Base-by-base conservation (phyloP, 2,113 vertebrate species). In the Polypterus bichir region DNA sequence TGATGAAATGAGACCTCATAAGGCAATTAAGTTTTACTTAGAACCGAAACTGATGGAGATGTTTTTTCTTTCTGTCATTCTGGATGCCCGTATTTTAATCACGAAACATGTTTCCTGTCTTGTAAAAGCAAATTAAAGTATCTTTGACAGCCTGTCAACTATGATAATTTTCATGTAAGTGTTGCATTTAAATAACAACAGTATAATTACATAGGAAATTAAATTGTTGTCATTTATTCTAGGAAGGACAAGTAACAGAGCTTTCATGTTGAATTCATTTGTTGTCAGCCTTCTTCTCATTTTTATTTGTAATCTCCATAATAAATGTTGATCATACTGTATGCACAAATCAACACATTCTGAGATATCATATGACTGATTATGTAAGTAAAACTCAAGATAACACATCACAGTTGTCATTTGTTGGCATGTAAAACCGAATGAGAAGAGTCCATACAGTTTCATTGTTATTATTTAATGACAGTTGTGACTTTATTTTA, bases 181-280 rank as follows among this genome's bases (percentile, higher is more conserved):
- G 82, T 65, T 77, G 83, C 79, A 87, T 91, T 91, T 94, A 92
- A 92, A 86, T 92, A 92, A 85, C 81, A 83, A 79, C 83, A 83
- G 74, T 86, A 82, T 88, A 86, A 92, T 92, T 87, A 89, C 81
- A 82, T 78, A 64, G 81, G 71, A 89, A 89, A 92, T 92, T 88
- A 90, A 90, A 86, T 82, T 87, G 85, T 85, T 84, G 86, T 88
- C 81, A 86, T 80, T 84, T 72, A 72, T 71, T 71, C 65, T 64
- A 68, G 69, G 68, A 69, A 58, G 73, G 74, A 82, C 76, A 75
- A 67, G 74, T 73, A 69, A 78, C 71, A 73, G 73, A 70, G 45
- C 48, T 44, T 64, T 54, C 62, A n/a, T 58, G n/a, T 64, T 58
- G 10, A 7, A 27, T 45, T 4, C 9, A 5, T 57, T 57, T 57